Conservation (phyloP, 2,113 vertebrate species). For the Paradoxurus hermaphroditus region DNA sequence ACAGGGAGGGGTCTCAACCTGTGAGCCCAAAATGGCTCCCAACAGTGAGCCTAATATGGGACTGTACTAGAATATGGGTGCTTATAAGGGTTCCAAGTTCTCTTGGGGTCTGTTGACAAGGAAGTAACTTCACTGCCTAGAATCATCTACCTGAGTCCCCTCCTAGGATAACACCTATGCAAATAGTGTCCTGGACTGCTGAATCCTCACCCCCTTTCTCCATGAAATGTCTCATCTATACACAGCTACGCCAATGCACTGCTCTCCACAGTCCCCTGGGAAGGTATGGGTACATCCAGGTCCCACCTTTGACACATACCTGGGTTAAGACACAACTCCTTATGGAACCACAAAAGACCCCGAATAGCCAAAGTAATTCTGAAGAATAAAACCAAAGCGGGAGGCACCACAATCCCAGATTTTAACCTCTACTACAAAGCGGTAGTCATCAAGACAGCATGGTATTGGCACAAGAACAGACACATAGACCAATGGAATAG, state of each 20-base stretch:
- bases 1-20: too few relatives aligned
- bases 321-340: background rate
- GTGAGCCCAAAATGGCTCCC: too few relatives aligned
- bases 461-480: too few relatives aligned
- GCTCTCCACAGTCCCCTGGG: background rate
- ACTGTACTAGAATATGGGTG: background rate
- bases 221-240: background rate
- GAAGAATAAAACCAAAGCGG: too few relatives aligned
- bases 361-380: too few relatives aligned
- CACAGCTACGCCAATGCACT: accelerated
- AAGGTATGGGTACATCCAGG: background rate
- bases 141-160: background rate
- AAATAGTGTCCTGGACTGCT: background rate
- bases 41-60: background rate
- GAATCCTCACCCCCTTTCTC: background rate
- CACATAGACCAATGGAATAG: too few relatives aligned
- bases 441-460: too few relatives aligned
- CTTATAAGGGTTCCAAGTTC: background rate
- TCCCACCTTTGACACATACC: background rate
- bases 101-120: background rate
- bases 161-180: background rate
- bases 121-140: background rate
- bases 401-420: too few relatives aligned
- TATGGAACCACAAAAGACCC: too few relatives aligned
- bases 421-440: too few relatives aligned